Evolutionary conservation across 2,888 invertebrate genomes (phyloP).

Genomic region (Antheraea assamensis): DNA sequence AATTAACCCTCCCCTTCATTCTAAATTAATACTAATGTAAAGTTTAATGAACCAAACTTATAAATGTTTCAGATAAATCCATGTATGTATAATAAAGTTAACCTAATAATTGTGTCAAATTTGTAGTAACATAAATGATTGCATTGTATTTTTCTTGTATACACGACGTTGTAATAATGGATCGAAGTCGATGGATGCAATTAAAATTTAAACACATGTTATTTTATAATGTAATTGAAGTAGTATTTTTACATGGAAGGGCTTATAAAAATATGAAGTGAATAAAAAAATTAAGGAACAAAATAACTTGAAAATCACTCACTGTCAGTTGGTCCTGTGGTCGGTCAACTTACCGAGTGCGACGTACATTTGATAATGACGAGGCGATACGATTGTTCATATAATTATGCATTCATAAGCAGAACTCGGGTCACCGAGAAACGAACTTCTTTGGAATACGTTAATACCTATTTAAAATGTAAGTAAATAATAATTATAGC

Average conservation of each 20-base stretch:
- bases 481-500: background rate
- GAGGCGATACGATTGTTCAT: background rate
- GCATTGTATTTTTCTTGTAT: background rate
- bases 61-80: too few relatives aligned
- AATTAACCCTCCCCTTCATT: too few relatives aligned
- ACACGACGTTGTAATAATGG: background rate
- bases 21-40: too few relatives aligned
- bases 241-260: too few relatives aligned
- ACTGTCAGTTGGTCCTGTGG: slow-evolving; percentile 3
- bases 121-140: background rate
- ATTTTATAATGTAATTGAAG: background rate
- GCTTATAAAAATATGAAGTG: background rate
- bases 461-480: background rate
- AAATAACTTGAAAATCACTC: slow-evolving; percentile 1
- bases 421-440: slow-evolving; percentile 6
- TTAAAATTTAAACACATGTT: too few relatives aligned
- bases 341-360: background rate
- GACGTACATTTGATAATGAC: slow-evolving; percentile 6
- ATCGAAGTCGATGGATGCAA: background rate
- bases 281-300: background rate
- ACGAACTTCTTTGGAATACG: background rate
- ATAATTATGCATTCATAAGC: slow-evolving; percentile 10
- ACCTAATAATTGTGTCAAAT: background rate
- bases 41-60: too few relatives aligned
- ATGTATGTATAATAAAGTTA: background rate